Evolutionary conservation across 1,140 invertebrate genomes (phyloP).

Genomic region (Drosophila willistoni): DNA sequence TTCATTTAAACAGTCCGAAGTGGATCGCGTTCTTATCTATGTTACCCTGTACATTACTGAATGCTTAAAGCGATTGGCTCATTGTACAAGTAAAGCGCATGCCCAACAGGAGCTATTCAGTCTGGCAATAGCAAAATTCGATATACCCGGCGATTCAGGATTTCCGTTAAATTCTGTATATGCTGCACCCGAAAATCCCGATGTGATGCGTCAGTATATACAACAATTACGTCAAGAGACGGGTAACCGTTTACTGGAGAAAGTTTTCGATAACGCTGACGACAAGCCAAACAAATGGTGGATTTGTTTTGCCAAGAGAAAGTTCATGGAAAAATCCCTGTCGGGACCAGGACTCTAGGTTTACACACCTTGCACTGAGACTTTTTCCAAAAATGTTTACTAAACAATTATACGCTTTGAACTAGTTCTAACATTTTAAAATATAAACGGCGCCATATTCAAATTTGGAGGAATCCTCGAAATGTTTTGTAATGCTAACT

Average conservation of each 20-base stretch:
- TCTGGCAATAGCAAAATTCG: constrained; percentile 96
- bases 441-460: not conserved
- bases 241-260: constrained; percentile 94
- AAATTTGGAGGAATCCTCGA: not conserved
- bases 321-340: constrained; percentile 99
- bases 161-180: constrained; percentile 99
- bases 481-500: too few relatives aligned
- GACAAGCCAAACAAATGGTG: constrained; percentile 99
- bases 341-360: constrained; percentile 64
- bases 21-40: constrained; percentile 98
- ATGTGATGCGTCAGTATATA: constrained; percentile 96
- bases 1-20: constrained; percentile 89
- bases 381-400: not conserved
- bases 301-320: constrained; percentile 99
- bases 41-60: constrained; percentile 99
- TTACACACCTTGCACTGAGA: not conserved
- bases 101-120: constrained; percentile 97
- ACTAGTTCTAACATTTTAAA: not conserved
- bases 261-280: constrained; percentile 94
- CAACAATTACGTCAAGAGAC: constrained; percentile 98
- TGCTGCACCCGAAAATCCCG: constrained; percentile 93
- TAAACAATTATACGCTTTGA: not conserved
- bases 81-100: constrained; percentile 94
- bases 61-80: constrained; percentile 97
- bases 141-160: constrained; percentile 97